A percentile compares a stretch with the other conserved stretches of the same genome.
Conservation (phyloP, 2,113 vertebrate species). For the Lutjanus erythropterus region DNA sequence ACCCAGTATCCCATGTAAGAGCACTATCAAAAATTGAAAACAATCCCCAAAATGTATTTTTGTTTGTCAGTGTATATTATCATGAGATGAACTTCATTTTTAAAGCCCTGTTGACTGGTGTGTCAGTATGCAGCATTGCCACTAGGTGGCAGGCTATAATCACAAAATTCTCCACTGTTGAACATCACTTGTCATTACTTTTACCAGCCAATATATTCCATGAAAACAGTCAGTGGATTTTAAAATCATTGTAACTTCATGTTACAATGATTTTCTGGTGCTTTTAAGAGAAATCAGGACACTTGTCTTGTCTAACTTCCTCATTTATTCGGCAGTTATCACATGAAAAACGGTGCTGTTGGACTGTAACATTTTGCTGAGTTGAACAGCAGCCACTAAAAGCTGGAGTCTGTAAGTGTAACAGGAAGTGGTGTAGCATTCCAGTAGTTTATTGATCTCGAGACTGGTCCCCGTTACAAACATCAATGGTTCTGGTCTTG, state of each 20-base stretch:
- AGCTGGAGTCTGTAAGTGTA: background rate
- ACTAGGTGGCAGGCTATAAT: slow-evolving; percentile 69
- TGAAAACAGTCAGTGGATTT: background rate
- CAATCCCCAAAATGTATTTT: background rate
- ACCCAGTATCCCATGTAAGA: background rate
- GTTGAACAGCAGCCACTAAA: background rate
- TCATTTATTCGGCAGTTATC: background rate
- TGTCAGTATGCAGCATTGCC: slow-evolving; percentile 27
- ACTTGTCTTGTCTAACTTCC: background rate
- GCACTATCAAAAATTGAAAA: no score
- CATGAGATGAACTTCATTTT: background rate
- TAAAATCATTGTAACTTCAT: background rate
- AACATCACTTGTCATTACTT: background rate
- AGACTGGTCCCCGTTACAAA: slow-evolving; percentile 7
- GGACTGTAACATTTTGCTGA: background rate
- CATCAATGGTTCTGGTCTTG: background rate
- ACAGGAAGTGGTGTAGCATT: background rate
- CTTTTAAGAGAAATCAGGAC: background rate
- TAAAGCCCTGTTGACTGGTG: background rate
- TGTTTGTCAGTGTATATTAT: background rate
- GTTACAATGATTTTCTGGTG: background rate
- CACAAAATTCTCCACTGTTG: slow-evolving; percentile 7
- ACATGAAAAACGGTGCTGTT: background rate
- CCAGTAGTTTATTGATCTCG: slow-evolving; percentile 26
- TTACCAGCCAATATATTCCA: background rate